Evolutionary conservation across 2,113 vertebrate species (phyloP), one percentile per base, ranked within the genome.

Genomic region (Mormyrus lacerda): DNA sequence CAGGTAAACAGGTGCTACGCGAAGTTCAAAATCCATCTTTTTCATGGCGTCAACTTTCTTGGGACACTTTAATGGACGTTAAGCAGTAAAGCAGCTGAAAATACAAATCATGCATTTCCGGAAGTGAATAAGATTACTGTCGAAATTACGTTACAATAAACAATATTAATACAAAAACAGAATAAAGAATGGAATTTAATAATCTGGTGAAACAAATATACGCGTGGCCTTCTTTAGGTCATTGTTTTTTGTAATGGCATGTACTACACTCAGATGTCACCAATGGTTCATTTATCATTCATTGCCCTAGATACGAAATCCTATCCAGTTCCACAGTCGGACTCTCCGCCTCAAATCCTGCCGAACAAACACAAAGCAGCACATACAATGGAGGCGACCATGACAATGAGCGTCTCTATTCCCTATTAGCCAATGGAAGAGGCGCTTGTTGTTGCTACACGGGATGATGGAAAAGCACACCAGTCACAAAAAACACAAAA

Each of bases 1-100:
- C 89, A 90, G 89, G 89, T 90, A 87, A 53, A 27, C 89, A 87
- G 84, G 89, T 90, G 61, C 31, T 27, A 7, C 39, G 6, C 39
- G 5, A 42, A 48, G 89, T 86, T 89, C 89, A 85, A 89, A 89
- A 86, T 85, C 51, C n/a, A 73, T 15, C 15, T 3, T 58, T 39
- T 45, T 87, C 50, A 85, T 89, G 19, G 73, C 21, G n/a, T 53
- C 50, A 39, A 5, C 53, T 15, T 61, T 31, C 39, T 39, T 39
- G 3, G 15, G 6, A 42, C 53, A 8, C 24, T 58, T 35, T 88
- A 86, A 35, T 65, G 19, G 48, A 87, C 31, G 48, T 55, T 31
- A 55, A n/a, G 35, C 31, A 44, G 21, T 35, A 44, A 61, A 44
- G 6, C 3, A 42, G 45, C 44, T 85, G 17, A n/a, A 21, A 85